A percentile compares a stretch with the other conserved stretches of the same genome.
These are phyloP conservation scores for Cerastoderma edule DNA, from an alignment of 2,888 invertebrate genomes.

Conservation along the genomic window DNA sequence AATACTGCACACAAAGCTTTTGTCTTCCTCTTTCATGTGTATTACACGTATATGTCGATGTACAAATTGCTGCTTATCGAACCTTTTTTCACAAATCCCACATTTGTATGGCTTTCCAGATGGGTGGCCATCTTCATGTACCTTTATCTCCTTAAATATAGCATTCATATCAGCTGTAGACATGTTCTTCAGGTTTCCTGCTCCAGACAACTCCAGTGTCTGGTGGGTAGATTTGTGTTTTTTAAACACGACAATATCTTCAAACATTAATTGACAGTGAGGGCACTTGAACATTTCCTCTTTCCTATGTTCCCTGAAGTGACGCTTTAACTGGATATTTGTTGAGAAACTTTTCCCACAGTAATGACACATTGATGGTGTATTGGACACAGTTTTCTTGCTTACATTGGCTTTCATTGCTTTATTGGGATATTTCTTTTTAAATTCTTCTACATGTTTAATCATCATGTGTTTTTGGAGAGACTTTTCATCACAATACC, in stretches of 20 bases:
- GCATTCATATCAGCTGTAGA: neutral
- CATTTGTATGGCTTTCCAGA: slow-evolving; percentile 32
- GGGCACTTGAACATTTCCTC: slow-evolving; percentile 10
- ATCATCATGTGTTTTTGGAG: slow-evolving; percentile 28
- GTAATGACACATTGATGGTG: slow-evolving; percentile 18
- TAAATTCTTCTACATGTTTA: slow-evolving; percentile 1
- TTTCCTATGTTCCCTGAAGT: slow-evolving; percentile 4
- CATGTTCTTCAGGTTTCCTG: neutral
- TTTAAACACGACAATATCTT: neutral
- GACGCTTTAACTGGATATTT: neutral
- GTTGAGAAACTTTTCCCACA: slow-evolving; percentile 20
- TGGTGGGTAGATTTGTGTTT: slow-evolving; percentile 9
- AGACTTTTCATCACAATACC: slow-evolving; percentile 35
- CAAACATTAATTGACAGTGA: slow-evolving; percentile 3
- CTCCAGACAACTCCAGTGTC: neutral
- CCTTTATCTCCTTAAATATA: slow-evolving; percentile 11
- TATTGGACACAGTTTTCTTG: neutral
- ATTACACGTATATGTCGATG: slow-evolving; percentile 36
- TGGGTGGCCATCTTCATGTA: slow-evolving; percentile 14
- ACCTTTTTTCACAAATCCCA: slow-evolving; percentile 38
- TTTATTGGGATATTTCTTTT: neutral
- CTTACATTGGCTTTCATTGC: neutral
- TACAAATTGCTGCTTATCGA: slow-evolving; percentile 28
- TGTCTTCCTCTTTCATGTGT: slow-evolving; percentile 45
- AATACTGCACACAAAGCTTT: slow-evolving; percentile 40